Conservation (phyloP, 2,113 vertebrate species). For the Phylloscopus trochiloides region DNA sequence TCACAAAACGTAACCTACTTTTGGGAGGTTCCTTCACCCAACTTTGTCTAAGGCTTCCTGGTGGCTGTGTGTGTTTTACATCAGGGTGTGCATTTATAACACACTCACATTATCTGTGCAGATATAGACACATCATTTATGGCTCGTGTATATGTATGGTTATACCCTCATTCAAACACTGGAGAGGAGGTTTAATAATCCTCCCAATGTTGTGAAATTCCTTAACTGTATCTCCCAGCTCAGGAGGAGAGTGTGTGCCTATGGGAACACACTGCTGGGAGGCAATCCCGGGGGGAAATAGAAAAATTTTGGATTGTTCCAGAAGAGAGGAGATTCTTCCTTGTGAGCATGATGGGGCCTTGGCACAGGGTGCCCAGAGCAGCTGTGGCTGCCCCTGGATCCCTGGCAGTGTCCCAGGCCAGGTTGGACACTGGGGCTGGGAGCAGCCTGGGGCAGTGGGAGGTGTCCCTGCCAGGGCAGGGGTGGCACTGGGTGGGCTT, state of each 20-base stretch:
- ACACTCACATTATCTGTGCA: not conserved
- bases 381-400: not conserved
- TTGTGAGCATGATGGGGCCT: rapidly evolving
- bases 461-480: not conserved
- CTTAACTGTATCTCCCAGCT: not conserved
- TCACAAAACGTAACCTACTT: not conserved
- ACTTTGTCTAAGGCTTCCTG: not conserved
- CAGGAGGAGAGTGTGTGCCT: not conserved
- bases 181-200: not conserved
- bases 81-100: rapidly evolving
- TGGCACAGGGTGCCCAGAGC: not conserved
- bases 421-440: not conserved
- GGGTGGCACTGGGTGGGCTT: rapidly evolving
- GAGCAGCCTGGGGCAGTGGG: not conserved
- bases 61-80: not conserved
- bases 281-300: not conserved
- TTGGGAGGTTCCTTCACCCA: not conserved
- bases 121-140: not conserved
- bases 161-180: not conserved
- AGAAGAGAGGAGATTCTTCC: not conserved
- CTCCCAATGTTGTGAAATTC: not conserved
- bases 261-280: not conserved
- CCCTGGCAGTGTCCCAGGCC: not conserved
- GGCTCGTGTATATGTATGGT: not conserved
- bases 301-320: not conserved